Base-by-base conservation (phyloP, 2,113 vertebrate genomes). In the Rhineura floridana region DNA sequence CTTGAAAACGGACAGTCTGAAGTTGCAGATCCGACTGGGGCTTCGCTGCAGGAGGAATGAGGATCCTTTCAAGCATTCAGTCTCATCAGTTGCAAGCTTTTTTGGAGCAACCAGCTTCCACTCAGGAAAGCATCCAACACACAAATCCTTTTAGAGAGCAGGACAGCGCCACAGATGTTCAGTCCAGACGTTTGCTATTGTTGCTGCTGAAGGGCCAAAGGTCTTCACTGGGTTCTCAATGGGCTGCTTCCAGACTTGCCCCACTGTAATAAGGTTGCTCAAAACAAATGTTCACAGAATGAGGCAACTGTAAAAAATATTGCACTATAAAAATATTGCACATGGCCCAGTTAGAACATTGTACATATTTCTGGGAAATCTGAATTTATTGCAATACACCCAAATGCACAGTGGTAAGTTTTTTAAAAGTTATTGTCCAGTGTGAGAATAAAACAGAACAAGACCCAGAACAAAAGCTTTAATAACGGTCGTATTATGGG, bases 261-360 rank as follows among this genome's bases (percentile, higher is more conserved):
- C 96, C 95, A 95, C 95, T 94, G 95, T 95, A 96, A 96, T 91
- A 96, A 96, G 93, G 95, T 96, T 95, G 95, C 96, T 97, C 97
- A 96, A 97, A 97, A 95, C 95, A 96, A 97, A 97, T 91, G 94
- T 96, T 96, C 96, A 97, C 93, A 96, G 92, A 95, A 94, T 96
- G 96, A 97, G 95, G 96, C 93, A 96, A 94, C 93, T 96, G 95
- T 91, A 96, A 59, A 96, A 80, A 94, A 96, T 94, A 96, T 92
- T 83, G 91, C 94, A 95, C 78, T 96, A 95, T 91, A 96, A 96
- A 80, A 94, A 96, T 94, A 96, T 92, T 83, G 91, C 94, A 95
- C 78, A 92, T 72, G 90, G 89, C 90, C 89, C 94, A 93, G 90
- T 95, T 95, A 96, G 90, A 95, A 96, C 93, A 94, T 52, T 92